These are phyloP conservation scores for Lordiphosa collinella DNA, from an alignment of 1,140 invertebrate species.

Conservation along the genomic window DNA sequence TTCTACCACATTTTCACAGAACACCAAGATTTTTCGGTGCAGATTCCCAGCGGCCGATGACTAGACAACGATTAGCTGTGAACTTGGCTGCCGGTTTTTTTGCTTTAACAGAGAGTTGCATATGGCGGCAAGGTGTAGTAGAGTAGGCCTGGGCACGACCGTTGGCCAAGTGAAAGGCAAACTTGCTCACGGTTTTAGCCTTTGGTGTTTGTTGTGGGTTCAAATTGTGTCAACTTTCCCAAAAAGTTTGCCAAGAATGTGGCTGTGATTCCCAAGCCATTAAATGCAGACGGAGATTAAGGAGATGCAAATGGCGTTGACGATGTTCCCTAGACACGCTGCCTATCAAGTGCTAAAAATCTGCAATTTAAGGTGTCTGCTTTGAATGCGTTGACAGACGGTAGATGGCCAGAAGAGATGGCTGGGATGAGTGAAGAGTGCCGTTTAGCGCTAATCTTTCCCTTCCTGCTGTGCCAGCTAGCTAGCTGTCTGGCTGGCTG, in stretches of 20 bases:
- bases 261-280: slow-evolving; percentile 49
- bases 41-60: slow-evolving; percentile 43
- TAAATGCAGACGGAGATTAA: slow-evolving; percentile 54
- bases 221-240: slow-evolving; percentile 73
- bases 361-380: slow-evolving; percentile 55
- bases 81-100: slow-evolving; percentile 10
- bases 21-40: slow-evolving; percentile 23
- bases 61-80: slow-evolving; percentile 36
- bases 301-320: slow-evolving; percentile 27
- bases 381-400: slow-evolving; percentile 48
- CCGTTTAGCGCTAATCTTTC: slow-evolving; percentile 44
- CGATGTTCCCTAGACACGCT: slow-evolving; percentile 12
- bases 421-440: slow-evolving; percentile 10
- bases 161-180: slow-evolving; percentile 58
- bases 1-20: slow-evolving; percentile 23
- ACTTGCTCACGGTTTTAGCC: slow-evolving; percentile 62
- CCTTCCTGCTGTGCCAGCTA: slow-evolving; percentile 10
- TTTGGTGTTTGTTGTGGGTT: slow-evolving; percentile 31
- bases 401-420: slow-evolving; percentile 33
- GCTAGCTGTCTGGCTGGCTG: slow-evolving; percentile 2
- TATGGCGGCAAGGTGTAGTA: slow-evolving; percentile 54
- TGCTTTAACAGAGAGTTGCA: neutral
- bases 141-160: slow-evolving; percentile 19
- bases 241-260: slow-evolving; percentile 51
- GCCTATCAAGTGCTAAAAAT: slow-evolving; percentile 47